Base-by-base conservation (phyloP, 2,797 vertebrate species). In the Poeciliopsis presidionis region DNA sequence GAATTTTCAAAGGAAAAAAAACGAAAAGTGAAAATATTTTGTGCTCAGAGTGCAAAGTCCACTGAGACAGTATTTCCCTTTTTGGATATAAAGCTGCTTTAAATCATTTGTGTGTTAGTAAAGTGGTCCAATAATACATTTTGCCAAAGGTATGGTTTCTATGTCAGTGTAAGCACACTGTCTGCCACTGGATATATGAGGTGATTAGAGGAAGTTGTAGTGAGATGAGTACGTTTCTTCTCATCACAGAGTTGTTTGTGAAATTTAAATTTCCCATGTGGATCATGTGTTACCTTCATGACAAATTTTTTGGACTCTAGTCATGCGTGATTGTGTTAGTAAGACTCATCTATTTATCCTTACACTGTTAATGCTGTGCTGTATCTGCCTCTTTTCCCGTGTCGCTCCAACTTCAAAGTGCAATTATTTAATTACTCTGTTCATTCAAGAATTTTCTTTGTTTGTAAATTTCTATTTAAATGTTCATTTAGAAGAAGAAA, bases 151-250 rank as follows among this genome's bases (percentile, higher is more conserved):
- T 81, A 86, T 72, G 76, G 81, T 81, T 90, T 87, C 84, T 91
- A 77, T 93, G 91, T 91, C 74, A 73, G 82, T 85, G 12, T 75
- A 81, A 87, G 82, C 81, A 82, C 82, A 73, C 74, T 72, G 80
- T 86, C 81, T 82, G 84, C 79, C 61, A 81, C 75, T 88, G 82
- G 84, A 88, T 87, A 81, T 90, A 91, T 86, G 90, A 92, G 80
- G 78, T 88, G 83, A 89, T 88, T 79, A 79, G 76, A 84, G 75
- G 71, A 72, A 30, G 72, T 79, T 80, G 81, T 55, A 80, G 75
- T 79, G 71, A 57, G 73, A 78, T 45, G 73, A 78, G 73, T 76
- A 85, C 78, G 79, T 84, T 83, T 88, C 53, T 86, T 84, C 71
- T 67, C 49, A 77, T 45, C 86, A 71, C 33, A 43, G 79, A 87